phyloP scores from a whole-genome alignment of 37 sponge, comb jelly and placozoan species.

The Cladorhizidae sp. region DNA sequence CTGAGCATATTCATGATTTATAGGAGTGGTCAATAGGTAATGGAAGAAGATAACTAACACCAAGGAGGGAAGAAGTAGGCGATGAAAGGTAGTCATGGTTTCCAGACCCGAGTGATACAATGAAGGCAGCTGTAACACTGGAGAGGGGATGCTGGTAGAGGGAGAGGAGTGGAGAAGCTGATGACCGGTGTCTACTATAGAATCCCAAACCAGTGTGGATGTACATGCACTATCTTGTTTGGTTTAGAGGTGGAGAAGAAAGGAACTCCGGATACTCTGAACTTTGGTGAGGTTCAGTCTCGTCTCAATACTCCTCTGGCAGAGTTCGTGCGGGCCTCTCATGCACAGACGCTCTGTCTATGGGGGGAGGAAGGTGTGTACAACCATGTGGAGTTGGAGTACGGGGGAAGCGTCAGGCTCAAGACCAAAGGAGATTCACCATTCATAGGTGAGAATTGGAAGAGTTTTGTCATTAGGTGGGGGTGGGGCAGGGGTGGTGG shows the following conservation, averaged over 20 bases:
- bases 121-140: no score
- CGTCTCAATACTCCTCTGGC: slow-evolving; percentile 31
- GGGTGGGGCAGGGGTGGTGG: no score
- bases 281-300: slow-evolving; percentile 28
- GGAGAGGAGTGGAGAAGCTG: not conserved
- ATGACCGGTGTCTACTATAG: not conserved
- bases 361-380: slow-evolving; percentile 75
- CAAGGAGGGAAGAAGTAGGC: no score
- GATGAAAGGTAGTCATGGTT: no score
- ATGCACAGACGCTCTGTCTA: slow-evolving; percentile 55
- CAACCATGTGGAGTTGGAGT: slow-evolving; percentile 62
- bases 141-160: no score
- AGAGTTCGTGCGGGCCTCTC: slow-evolving; percentile 38
- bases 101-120: no score
- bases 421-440: slow-evolving; percentile 82
- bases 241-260: slow-evolving; percentile 54
- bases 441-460: slow-evolving; percentile 75
- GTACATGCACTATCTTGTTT: not conserved
- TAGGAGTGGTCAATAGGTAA: no score
- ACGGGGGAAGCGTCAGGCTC: slow-evolving; percentile 57
- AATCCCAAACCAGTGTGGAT: no score
- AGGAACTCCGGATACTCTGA: slow-evolving; percentile 47
- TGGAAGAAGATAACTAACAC: no score
- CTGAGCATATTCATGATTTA: no score
- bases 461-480: no score